Base-by-base conservation (phyloP, 1,140 invertebrate species). In the Solen grandis region DNA sequence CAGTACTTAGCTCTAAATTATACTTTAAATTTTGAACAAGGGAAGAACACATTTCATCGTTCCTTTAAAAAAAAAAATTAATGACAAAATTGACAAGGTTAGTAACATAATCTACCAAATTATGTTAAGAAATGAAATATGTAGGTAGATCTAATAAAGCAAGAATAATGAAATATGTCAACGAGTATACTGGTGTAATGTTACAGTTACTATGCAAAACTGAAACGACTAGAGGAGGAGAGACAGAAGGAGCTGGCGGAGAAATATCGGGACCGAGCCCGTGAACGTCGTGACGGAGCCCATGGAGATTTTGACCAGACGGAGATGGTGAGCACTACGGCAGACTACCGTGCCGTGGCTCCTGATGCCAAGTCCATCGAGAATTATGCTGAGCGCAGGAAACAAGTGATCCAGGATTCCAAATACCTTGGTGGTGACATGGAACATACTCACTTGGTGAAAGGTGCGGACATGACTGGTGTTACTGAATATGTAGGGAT, bases 391-490 rank as follows among this genome's bases (percentile, higher is more conserved):
- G 98, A 99, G 92, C 94, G 97, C 57, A 94, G 98, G 52, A 94
- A 97, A 41, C 97, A 99, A 90, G 95, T 99, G 93, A 99, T 99
- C 90, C 97, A 99, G 92, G 98, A 99, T 92, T 99, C 99, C 0
- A 99, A 99, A 93, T 99, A 98, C 93, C 96, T 99, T 93, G 99
- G 99, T 91, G 99, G 99, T 95, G 99, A 99, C 92, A 99, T 99
- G 96, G 98, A 99, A 86, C 99, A 99, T 89, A 99, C 99, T 92
- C 99, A 99, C 93, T 98, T 99, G 94, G 99, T 99, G 68, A 99
- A 99, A 94, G 99, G 77, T 80, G 31, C 0, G 69, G 46, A 19
- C n/a, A 41, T 46, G 41, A 46, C 41, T 46, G 8, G 8, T 46
- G 41, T 46, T 46, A 19, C 19, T 8, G n/a, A n/a, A n/a, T n/a